Percentiles rank a stretch among this genome's conserved stretches.
phyloP scores from a whole-genome alignment of 2,888 invertebrate species.

The Cephus runcator region DNA sequence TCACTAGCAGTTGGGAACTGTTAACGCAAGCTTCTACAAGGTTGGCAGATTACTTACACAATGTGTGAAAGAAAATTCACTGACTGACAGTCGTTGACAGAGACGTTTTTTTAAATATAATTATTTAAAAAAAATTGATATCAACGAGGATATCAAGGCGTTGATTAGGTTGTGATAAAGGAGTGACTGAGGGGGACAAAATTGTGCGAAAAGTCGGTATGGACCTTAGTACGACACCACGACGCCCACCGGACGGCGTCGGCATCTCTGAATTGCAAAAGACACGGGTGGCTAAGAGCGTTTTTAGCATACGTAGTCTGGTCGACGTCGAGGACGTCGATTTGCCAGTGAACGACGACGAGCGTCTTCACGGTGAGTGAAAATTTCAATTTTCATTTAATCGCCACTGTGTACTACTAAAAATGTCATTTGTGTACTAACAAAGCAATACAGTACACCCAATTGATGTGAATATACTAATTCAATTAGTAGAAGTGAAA shows the following conservation, averaged over 20 bases:
- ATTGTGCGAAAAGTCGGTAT: conserved; percentile 42
- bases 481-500: not conserved
- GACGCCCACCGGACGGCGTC: conserved; percentile 57
- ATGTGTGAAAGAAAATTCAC: not conserved
- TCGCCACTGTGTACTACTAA: conserved; percentile 22
- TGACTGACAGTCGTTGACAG: not conserved
- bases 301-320: conserved; percentile 71
- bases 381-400: conserved; percentile 49
- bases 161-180: not conserved
- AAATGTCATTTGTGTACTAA: not conserved
- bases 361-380: conserved; percentile 44
- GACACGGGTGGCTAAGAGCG: conserved; percentile 70
- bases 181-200: not conserved
- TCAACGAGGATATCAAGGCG: not conserved
- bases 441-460: not conserved
- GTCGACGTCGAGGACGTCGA: conserved; percentile 68
- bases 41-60: not conserved
- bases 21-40: not conserved
- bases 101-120: not conserved
- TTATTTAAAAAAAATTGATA: not conserved
- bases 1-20: not conserved
- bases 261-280: conserved; percentile 61
- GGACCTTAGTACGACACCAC: conserved; percentile 68
- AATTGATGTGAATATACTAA: not conserved
- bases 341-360: conserved; percentile 39